These are phyloP conservation scores for Cecropterus lyciades DNA, from an alignment of 1,140 invertebrate species.

Conservation along the genomic window DNA sequence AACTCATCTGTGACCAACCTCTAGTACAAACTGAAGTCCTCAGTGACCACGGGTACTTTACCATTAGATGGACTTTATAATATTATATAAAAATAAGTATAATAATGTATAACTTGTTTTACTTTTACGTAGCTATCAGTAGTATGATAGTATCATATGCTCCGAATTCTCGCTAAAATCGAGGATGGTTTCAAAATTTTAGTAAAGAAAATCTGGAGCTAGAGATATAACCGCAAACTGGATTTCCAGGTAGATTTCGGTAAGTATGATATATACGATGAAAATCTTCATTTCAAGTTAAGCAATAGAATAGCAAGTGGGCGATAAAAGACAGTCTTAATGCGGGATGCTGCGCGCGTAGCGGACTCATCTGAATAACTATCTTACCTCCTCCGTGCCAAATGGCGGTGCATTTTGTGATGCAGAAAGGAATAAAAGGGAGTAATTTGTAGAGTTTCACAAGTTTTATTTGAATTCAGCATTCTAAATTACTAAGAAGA, in stretches of 20 bases:
- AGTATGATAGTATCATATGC: no score
- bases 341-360: constrained; percentile 16
- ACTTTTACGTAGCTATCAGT: no score
- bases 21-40: no score
- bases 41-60: no score
- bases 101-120: no score
- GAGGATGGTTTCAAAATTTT: neutral
- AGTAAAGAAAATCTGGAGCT: neutral
- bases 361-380: constrained; percentile 30
- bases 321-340: constrained; percentile 31
- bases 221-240: constrained; percentile 9
- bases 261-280: constrained; percentile 26
- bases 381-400: constrained; percentile 12
- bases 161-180: neutral
- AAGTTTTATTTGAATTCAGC: constrained; percentile 7
- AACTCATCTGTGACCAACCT: no score
- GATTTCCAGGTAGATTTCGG: constrained; percentile 7
- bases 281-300: constrained; percentile 33
- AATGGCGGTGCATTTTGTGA: constrained; percentile 30
- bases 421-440: constrained; percentile 23
- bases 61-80: no score
- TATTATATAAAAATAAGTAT: no score
- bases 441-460: constrained; percentile 22
- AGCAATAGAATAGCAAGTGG: constrained; percentile 35
- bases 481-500: constrained; percentile 12